Base-by-base conservation (phyloP, 1,140 invertebrate species). In the Samia ricini region DNA sequence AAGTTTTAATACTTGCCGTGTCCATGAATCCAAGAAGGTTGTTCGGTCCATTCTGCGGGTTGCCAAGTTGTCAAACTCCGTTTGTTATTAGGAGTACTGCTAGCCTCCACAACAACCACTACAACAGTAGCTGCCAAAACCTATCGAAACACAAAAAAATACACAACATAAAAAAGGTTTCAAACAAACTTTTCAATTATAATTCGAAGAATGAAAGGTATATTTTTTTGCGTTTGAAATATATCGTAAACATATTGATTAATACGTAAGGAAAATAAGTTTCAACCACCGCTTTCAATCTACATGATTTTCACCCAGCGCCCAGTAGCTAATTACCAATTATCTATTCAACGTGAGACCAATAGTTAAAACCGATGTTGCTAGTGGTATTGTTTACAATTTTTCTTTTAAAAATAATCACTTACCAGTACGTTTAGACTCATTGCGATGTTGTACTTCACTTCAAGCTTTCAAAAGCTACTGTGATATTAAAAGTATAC, bases 401-500 rank as follows among this genome's bases (percentile, higher is more conserved):
- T 29, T 29, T 29, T 5, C n/a, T n/a, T n/a, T n/a, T n/a, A n/a
- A n/a, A n/a, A 24, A 23, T 55, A 2, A 58, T 62, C 51, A 71
- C 79, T 84, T 63, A 88, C 85, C 69, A 82, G 66, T 23, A 71
- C 24, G 70, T 77, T 78, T 5, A 72, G 66, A 68, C 64, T 63
- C 85, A 88, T 84, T 29, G 65, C 69, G 18, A 29, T 60, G 57
- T 59, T 79, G 68, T 68, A 71, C 23, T 21, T 60, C 66, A 61
- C 61, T 19, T 56, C 60, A 49, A 48, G 26, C 1, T 10, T 56
- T 60, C 68, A 63, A 64, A 36, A 21, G 56, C 62, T 63, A 65
- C 24, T 74, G 51, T 84, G 83, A 74, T 84, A 60, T 49, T 64
- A 29, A 56, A 29, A 23, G 8, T 18, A n/a, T 26, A 56, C 19